These are phyloP conservation scores for Acleris laterana DNA, from an alignment of 2,888 invertebrate genomes.

Conservation along the genomic window DNA sequence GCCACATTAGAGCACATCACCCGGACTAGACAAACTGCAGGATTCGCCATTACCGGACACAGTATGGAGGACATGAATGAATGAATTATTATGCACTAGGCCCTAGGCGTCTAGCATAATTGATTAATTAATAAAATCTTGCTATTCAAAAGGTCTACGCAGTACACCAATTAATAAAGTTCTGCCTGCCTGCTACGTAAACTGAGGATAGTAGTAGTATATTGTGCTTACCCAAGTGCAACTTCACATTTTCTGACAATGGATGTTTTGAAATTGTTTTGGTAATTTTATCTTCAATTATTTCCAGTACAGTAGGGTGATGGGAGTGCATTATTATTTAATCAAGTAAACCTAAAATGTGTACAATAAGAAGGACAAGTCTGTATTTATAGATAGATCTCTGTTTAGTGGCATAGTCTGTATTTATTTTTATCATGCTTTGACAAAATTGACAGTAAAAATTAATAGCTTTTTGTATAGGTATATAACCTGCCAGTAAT, in stretches of 20 bases:
- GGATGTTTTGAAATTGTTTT: constrained; percentile 54
- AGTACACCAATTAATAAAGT: no score
- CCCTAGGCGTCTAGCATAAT: no score
- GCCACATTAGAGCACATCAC: no score
- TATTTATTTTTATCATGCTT: constrained; percentile 1
- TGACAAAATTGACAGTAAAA: not conserved
- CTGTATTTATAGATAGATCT: not conserved
- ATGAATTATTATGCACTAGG: no score
- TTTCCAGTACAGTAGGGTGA: constrained; percentile 41
- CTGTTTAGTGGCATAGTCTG: no score
- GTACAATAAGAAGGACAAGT: constrained; percentile 66
- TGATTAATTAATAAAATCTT: no score
- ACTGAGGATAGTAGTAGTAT: no score
- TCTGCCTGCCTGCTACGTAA: no score
- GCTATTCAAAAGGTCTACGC: no score
- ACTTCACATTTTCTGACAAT: constrained; percentile 62
- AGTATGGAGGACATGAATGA: no score
- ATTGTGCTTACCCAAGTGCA: constrained; percentile 63
- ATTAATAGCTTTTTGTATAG: not conserved
- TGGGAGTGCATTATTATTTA: constrained; percentile 1
- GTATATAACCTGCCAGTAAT: not conserved
- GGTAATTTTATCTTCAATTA: constrained; percentile 62
- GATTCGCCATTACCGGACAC: no score
- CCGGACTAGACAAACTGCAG: no score
- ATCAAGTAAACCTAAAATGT: constrained; percentile 30